Percentiles rank a stretch among this genome's conserved stretches.
Conservation (phyloP, 1,140 invertebrate species). For the Limonius californicus region DNA sequence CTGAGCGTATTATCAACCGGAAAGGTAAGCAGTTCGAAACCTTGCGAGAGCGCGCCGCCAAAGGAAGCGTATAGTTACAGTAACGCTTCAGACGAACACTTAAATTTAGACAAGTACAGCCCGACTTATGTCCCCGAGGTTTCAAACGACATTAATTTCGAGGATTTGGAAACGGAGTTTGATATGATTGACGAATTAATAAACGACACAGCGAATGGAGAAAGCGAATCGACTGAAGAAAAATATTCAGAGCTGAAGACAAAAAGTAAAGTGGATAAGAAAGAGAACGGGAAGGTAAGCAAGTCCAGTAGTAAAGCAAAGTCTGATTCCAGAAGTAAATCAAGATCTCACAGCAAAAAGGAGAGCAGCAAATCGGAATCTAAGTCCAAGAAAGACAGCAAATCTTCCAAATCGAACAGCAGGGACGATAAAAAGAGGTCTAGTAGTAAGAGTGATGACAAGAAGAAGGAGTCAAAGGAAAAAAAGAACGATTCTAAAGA, state of each 20-base stretch:
- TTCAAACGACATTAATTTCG: constrained; percentile 39
- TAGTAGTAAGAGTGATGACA: constrained; percentile 20
- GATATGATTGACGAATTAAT: constrained; percentile 44
- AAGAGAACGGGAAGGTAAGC: constrained; percentile 14
- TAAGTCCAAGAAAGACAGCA: constrained; percentile 18
- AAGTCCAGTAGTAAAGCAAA: constrained; percentile 1
- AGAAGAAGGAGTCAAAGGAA: neutral
- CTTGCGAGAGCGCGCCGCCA: neutral
- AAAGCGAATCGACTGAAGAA: constrained; percentile 14
- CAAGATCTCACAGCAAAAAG: too few species aligned
- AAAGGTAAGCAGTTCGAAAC: neutral
- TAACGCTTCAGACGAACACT: neutral
- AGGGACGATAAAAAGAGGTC: neutral
- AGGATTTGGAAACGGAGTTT: constrained; percentile 47
- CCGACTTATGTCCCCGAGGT: neutral
- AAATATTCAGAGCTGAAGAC: constrained; percentile 5
- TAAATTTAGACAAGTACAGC: neutral
- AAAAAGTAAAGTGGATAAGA: neutral
- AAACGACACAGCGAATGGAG: constrained; percentile 24
- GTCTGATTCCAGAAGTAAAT: too few species aligned
- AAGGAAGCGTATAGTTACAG: neutral
- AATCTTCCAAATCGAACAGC: neutral
- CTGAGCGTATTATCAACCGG: constrained; percentile 36
- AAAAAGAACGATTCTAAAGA: constrained; percentile 11
- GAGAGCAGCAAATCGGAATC: constrained; percentile 6